Percentiles rank a stretch among this genome's conserved stretches.
phyloP scores from a whole-genome alignment of 2,888 invertebrate genomes.

The Lymantria monacha region DNA sequence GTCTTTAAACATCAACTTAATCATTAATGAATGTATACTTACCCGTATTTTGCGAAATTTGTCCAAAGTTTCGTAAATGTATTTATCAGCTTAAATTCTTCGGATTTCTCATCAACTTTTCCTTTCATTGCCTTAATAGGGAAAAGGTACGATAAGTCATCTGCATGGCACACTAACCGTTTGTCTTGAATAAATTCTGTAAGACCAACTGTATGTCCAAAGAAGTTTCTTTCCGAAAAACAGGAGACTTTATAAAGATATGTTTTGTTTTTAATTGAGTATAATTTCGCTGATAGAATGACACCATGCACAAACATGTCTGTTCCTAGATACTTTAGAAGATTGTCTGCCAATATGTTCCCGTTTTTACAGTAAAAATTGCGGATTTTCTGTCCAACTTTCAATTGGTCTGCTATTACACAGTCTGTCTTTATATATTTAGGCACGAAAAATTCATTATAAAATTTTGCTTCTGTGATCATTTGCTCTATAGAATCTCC shows the following conservation, averaged over 20 bases:
- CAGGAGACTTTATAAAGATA: constrained; percentile 56
- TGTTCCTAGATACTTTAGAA: constrained; percentile 34
- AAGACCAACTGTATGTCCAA: constrained; percentile 31
- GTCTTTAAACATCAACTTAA: too few species aligned
- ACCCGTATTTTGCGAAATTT: constrained; percentile 66
- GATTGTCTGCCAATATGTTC: constrained; percentile 32
- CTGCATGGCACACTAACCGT: constrained; percentile 41
- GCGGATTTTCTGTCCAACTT: constrained; percentile 44
- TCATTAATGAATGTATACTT: constrained; percentile 18
- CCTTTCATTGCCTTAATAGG: constrained; percentile 19
- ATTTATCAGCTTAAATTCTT: constrained; percentile 45
- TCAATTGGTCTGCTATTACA: constrained; percentile 40
- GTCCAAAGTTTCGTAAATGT: constrained; percentile 57
- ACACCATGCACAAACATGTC: constrained; percentile 42
- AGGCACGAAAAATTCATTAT: constrained; percentile 49
- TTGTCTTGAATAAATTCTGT: constrained; percentile 22
- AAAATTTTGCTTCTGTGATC: constrained; percentile 37
- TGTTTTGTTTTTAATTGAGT: constrained; percentile 38
- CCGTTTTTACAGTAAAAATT: constrained; percentile 46
- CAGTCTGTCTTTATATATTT: constrained; percentile 37
- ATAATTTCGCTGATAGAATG: constrained; percentile 38
- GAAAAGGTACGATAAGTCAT: constrained; percentile 56
- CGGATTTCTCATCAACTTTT: constrained; percentile 36
- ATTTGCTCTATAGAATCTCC: constrained; percentile 25
- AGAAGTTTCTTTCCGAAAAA: constrained; percentile 48